Conservation (phyloP, 2,113 vertebrate species). For the Pogona vitticeps region DNA sequence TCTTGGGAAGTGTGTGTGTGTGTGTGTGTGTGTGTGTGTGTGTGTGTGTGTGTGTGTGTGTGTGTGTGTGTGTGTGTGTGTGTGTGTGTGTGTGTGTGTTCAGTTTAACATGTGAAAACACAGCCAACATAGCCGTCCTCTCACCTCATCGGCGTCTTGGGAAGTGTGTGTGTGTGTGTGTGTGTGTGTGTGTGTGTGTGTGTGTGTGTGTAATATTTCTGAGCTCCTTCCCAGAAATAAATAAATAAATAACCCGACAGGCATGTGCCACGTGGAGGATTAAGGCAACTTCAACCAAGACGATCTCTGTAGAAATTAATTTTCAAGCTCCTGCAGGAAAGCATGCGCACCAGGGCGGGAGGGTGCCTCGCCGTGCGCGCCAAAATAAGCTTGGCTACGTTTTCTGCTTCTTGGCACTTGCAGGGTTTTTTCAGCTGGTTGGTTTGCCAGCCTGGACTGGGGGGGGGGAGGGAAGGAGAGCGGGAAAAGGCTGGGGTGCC, state of each 20-base stretch:
- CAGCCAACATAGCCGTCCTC: background rate
- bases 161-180: background rate
- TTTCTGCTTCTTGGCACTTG: background rate
- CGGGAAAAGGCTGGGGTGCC: too few relatives aligned
- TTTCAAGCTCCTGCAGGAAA: background rate
- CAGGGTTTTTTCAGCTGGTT: too few relatives aligned
- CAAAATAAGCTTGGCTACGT: background rate
- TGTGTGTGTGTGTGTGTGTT: too few relatives aligned
- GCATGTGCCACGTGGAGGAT: background rate
- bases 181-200: too few relatives aligned
- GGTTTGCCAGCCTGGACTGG: background rate
- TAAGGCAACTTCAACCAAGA: background rate
- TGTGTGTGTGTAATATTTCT: background rate
- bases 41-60: background rate
- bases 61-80: too few relatives aligned
- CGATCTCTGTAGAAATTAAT: slow-evolving; percentile 19
- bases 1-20: background rate
- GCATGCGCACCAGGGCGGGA: background rate
- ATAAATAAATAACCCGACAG: too few relatives aligned
- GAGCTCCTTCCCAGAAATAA: background rate
- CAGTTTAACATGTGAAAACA: slow-evolving; percentile 22
- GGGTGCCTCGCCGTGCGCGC: background rate
- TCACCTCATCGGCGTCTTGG: background rate
- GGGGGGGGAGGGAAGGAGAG: background rate
- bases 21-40: too few relatives aligned